phyloP scores from a whole-genome alignment of 2,797 vertebrate genomes.

The Chiloscyllium punctatum region DNA sequence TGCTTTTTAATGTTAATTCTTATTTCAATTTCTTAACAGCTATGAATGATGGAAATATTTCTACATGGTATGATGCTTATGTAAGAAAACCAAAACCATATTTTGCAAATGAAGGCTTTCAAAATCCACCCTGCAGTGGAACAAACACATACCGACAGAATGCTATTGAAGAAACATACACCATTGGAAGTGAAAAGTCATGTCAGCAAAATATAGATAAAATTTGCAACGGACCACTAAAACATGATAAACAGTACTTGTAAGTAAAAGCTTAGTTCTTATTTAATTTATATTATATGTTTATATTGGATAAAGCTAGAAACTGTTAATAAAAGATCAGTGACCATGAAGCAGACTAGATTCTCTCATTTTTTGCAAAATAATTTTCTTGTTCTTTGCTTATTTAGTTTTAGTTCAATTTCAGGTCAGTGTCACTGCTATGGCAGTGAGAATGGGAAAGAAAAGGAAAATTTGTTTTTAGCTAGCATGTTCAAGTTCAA shows the following conservation, averaged over 20 bases:
- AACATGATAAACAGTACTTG: constrained; percentile 83
- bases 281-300: background rate
- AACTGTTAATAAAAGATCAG: constrained; percentile 8
- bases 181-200: constrained; percentile 72
- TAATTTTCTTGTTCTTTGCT: background rate
- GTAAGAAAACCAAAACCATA: constrained; percentile 74
- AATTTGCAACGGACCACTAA: constrained; percentile 89
- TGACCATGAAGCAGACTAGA: background rate
- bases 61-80: constrained; percentile 84
- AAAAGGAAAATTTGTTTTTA: background rate
- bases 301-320: background rate
- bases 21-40: constrained; percentile 18
- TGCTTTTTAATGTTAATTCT: background rate
- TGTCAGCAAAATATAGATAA: constrained; percentile 68
- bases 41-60: constrained; percentile 75
- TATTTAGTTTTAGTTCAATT: background rate
- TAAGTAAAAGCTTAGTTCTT: constrained; percentile 57
- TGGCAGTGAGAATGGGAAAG: background rate
- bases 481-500: background rate
- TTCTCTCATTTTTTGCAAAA: background rate
- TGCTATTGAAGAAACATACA: constrained; percentile 61
- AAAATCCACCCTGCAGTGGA: constrained; percentile 69
- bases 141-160: constrained; percentile 48
- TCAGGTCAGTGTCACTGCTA: background rate
- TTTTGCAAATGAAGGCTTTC: constrained; percentile 83